Evolutionary conservation across 2,888 invertebrate genomes (phyloP), one percentile per base, ranked within the genome.

Genomic region (Hydroisotoma schaefferi): DNA sequence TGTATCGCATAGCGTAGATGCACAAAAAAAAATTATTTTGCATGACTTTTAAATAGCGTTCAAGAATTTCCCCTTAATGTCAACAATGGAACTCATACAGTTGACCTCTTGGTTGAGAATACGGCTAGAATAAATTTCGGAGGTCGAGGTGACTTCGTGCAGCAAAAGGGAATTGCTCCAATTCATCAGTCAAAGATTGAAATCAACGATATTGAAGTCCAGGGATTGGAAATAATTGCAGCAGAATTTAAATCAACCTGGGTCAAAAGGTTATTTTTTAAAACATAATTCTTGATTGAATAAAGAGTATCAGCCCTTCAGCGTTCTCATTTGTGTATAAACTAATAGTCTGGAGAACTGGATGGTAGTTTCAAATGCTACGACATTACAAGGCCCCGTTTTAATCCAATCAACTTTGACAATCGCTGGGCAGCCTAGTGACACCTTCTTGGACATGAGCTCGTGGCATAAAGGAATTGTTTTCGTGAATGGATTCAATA

Each of bases 381-480:
- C 18, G 2, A 15, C 2, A 3, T 4, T 54, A n/a, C 22, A 20
- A 25, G 43, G 20, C 10, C 54, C 54, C 18, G 38, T 37, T 40
- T 18, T 54, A 2, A 25, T 54, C 26, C 54, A 54, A 54, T 25
- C 54, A 4, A 54, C 54, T 40, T 40, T 54, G 8, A 40, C 40
- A 25, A 54, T 54, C 3, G 27, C n/a, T 18, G 54, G 54, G 12
- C 70, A 76, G n/a, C 81, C 85, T 0, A 75, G 79, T 37, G 92
- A 93, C 74, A 91, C 90, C 0, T 93, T 84, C 74, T 74, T 93
- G 12, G 85, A 88, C 73, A 84, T 88, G 70, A 80, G 81, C 40
- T 84, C 83, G n/a, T 94, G 93, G 94, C 84, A 83, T 55, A 93
- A 92, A 79, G 94, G 93, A 2, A 82, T 87, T 61, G 85, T 88